phyloP scores from a whole-genome alignment of 2,888 invertebrate genomes.

The Amphiduros pacificus region DNA sequence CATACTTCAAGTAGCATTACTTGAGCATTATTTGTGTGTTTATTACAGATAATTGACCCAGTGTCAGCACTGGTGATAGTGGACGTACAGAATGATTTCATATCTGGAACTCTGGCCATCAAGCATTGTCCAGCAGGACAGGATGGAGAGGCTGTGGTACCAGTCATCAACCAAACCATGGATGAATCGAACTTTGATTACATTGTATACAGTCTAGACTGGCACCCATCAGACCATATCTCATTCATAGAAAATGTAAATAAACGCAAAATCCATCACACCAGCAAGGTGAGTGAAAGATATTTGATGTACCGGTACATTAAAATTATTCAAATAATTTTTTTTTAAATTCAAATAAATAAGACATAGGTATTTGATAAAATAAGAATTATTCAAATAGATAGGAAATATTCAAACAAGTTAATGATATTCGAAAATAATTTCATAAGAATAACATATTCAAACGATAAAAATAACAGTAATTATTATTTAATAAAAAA shows the following conservation, averaged over 20 bases:
- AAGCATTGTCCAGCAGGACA: slow-evolving; percentile 85
- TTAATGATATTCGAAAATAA: too few relatives aligned
- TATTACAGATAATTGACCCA: slow-evolving; percentile 41
- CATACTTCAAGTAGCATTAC: too few relatives aligned
- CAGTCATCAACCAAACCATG: slow-evolving; percentile 76
- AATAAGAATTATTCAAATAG: too few relatives aligned
- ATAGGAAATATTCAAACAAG: too few relatives aligned
- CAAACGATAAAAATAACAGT: too few relatives aligned
- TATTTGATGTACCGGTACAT: background rate
- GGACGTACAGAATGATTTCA: slow-evolving; percentile 98
- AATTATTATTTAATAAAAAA: too few relatives aligned
- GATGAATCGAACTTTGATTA: slow-evolving; percentile 56
- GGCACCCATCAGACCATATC: slow-evolving; percentile 95
- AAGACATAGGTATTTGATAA: too few relatives aligned
- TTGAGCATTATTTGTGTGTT: too few relatives aligned
- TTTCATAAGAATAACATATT: too few relatives aligned
- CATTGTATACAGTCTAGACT: slow-evolving; percentile 91
- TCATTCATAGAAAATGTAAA: slow-evolving; percentile 92
- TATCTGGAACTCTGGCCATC: slow-evolving; percentile 89
- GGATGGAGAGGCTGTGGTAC: slow-evolving; percentile 71
- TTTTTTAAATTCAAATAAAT: too few relatives aligned
- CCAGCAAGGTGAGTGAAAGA: slow-evolving; percentile 25
- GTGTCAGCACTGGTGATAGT: slow-evolving; percentile 80
- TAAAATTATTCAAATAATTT: background rate
- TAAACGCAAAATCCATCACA: slow-evolving; percentile 17